Evolutionary conservation across 2,113 vertebrate species (phyloP).

Genomic region (Hoplias malabaricus): DNA sequence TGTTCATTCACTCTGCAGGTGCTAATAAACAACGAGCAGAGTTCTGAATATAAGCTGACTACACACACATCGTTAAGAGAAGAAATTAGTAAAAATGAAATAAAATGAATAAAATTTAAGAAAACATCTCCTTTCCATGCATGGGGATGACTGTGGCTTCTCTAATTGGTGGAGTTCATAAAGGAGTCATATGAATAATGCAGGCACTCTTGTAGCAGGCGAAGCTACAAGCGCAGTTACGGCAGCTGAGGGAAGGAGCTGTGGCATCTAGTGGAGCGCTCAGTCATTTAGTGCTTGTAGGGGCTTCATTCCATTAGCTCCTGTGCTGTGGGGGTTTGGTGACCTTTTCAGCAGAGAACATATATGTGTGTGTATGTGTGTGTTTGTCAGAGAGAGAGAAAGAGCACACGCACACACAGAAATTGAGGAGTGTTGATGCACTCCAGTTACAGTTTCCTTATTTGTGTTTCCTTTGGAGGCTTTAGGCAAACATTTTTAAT

Average conservation of each 20-base stretch:
- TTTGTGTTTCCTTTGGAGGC: neutral
- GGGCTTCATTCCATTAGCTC: neutral
- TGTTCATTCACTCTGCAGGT: neutral
- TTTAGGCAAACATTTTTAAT: neutral
- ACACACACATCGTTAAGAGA: neutral
- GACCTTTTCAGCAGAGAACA: neutral
- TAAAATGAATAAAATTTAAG: neutral
- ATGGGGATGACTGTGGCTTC: neutral
- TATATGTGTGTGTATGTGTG: neutral
- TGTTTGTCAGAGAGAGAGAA: neutral
- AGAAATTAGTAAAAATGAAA: neutral
- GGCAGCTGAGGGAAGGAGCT: neutral
- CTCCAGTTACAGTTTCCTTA: neutral
- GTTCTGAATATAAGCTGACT: neutral
- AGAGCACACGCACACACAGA: constrained; percentile 34
- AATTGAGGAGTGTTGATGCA: constrained; percentile 1
- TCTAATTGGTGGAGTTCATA: constrained; percentile 12
- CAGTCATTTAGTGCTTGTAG: neutral
- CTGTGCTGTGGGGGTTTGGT: neutral
- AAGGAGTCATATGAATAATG: constrained; percentile 12
- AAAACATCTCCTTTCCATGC: neutral
- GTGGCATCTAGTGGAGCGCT: neutral
- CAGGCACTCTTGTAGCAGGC: neutral
- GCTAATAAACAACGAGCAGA: neutral
- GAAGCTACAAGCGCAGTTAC: neutral